Base-by-base conservation (phyloP, 2,113 vertebrate genomes). In the Pedionomus torquatus region DNA sequence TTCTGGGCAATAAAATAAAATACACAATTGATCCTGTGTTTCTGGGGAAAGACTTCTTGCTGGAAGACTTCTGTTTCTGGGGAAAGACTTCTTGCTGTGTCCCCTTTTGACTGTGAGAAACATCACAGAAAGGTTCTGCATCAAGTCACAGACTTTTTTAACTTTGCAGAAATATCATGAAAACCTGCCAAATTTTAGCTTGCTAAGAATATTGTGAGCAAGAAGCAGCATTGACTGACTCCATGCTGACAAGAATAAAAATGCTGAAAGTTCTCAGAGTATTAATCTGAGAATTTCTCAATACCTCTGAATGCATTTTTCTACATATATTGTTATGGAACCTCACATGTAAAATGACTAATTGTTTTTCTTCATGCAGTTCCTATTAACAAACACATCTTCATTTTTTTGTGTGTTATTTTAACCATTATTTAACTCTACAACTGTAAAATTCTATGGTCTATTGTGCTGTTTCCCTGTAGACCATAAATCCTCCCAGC, bases 391-490 rank as follows among this genome's bases (percentile, higher is more conserved):
- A 90, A 93, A 41, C 23, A 20, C 2, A 24, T 2, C 65, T 64
- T 48, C 13, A 72, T 65, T 90, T 83, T 70, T 93, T 96, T 96
- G 93, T 70, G 58, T 70, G 70, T 44, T 85, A 83, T 89, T 91
- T 85, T 74, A 80, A 61, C 61, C 23, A 35, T 89, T 91, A 84
- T 69, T 93, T 76, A 77, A 52, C 37, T 57, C 37, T 69, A 76
- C 52, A 87, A 63, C 15, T 2, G 39, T 69, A 17, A 41, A 82
- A 83, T 93, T 94, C 82, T 91, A 83, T 61, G 41, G 44, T 26
- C 57, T 86, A 46, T 95, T 95, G 70, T 80, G 23, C 17, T 19
- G 24, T 91, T 94, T 94, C 82, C 90, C 51, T 16, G 19, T 37
- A 79, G 61, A 71, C 39, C 68, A 49, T 57, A 88, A 90, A 51